These are phyloP conservation scores for Drosophila austrosaltans DNA, from an alignment of 2,888 invertebrate species.

Conservation along the genomic window DNA sequence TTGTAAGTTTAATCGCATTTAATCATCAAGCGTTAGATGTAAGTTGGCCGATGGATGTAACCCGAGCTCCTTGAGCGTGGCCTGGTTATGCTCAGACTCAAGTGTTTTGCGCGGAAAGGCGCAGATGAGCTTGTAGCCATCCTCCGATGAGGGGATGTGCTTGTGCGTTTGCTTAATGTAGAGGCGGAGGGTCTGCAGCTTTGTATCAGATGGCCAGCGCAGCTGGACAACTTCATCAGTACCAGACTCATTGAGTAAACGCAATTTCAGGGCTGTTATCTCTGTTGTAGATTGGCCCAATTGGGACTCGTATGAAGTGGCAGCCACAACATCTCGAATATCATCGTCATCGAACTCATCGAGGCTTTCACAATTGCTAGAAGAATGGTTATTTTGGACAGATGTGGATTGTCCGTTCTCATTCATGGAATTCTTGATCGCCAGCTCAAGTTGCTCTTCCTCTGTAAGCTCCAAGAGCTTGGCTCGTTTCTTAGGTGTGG, in stretches of 20 bases:
- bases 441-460: slow-evolving; percentile 82
- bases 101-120: slow-evolving; percentile 82
- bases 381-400: slow-evolving; percentile 46
- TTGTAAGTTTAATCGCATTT: slow-evolving; percentile 35
- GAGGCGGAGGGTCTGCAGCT: slow-evolving; percentile 76
- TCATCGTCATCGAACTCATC: slow-evolving; percentile 77
- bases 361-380: slow-evolving; percentile 70
- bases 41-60: slow-evolving; percentile 83
- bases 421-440: slow-evolving; percentile 83
- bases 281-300: slow-evolving; percentile 69
- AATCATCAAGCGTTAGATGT: slow-evolving; percentile 82
- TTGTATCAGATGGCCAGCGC: slow-evolving; percentile 83
- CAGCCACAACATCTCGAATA: slow-evolving; percentile 51
- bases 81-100: slow-evolving; percentile 75
- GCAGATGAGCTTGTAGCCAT: slow-evolving; percentile 81
- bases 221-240: slow-evolving; percentile 80
- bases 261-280: slow-evolving; percentile 78
- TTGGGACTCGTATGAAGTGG: slow-evolving; percentile 70
- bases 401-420: slow-evolving; percentile 72
- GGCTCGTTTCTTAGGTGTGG: slow-evolving; percentile 67
- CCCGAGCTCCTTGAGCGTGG: slow-evolving; percentile 80
- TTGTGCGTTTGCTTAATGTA: slow-evolving; percentile 80
- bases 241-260: slow-evolving; percentile 74
- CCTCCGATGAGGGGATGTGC: slow-evolving; percentile 76
- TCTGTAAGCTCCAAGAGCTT: slow-evolving; percentile 80